phyloP scores from a whole-genome alignment of 1,140 invertebrate genomes.

The Scaptomyza montana region DNA sequence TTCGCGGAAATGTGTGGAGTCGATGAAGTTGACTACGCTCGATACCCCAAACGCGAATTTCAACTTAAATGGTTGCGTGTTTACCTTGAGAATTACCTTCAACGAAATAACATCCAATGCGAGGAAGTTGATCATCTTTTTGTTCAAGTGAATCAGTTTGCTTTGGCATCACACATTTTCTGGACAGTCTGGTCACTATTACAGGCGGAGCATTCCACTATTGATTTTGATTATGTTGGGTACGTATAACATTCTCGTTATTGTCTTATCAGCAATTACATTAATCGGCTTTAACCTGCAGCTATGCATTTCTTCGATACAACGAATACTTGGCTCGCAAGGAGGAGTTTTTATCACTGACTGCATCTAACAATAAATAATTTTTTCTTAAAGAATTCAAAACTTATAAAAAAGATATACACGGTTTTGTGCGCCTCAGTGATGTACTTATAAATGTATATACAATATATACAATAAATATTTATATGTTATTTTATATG shows the following conservation, averaged over 20 bases:
- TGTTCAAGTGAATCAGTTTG: constrained; percentile 91
- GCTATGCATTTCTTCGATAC: constrained; percentile 88
- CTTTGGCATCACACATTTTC: constrained; percentile 92
- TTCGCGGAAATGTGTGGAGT: constrained; percentile 98
- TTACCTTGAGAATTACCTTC: constrained; percentile 89
- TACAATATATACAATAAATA: constrained; percentile 67
- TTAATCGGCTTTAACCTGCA: constrained; percentile 78
- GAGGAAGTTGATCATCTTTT: constrained; percentile 89
- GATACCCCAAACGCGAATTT: constrained; percentile 92
- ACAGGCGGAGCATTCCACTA: constrained; percentile 94
- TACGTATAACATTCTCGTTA: constrained; percentile 85
- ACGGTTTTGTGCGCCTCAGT: constrained; percentile 40
- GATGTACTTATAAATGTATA: constrained; percentile 45
- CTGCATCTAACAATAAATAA: constrained; percentile 67
- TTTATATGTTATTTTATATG: constrained; percentile 79
- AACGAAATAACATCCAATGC: constrained; percentile 84
- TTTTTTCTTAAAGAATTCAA: constrained; percentile 40
- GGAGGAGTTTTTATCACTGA: constrained; percentile 75
- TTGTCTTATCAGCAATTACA: neutral
- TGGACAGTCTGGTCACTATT: constrained; percentile 97
- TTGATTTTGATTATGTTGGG: constrained; percentile 97
- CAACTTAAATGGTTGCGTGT: constrained; percentile 92
- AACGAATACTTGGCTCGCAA: constrained; percentile 87
- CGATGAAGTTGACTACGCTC: constrained; percentile 89
- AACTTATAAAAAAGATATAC: constrained; percentile 20